Evolutionary conservation across 1,140 invertebrate genomes (phyloP), one percentile per base, ranked within the genome.

Genomic region (Asbolus verrucosus): DNA sequence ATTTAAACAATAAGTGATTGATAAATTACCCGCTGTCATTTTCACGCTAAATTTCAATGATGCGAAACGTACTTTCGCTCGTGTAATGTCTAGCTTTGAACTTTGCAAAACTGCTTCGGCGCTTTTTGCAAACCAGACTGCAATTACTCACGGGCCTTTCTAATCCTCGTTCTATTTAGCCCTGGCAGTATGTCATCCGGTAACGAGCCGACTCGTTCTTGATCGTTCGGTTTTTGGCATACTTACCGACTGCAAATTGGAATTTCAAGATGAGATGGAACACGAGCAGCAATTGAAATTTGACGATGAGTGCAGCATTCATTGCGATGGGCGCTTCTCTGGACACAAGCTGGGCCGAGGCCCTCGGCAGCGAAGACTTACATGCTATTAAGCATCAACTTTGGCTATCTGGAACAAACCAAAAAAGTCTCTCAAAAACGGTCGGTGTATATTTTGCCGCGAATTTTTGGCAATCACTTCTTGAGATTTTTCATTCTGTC

Each of bases 241-340:
- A 73, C 65, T 73, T 71, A 73, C 72, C 72, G 30, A 67, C 31
- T 14, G 69, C 59, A 19, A 59, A 69, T 59, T 73, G 65, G 36
- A 73, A 65, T 73, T 73, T 70, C 9, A 67, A 67, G 11, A 73
- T 60, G 11, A 73, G 69, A 24, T 73, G 72, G 65, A 73, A 39
- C 39, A 73, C 43, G 65, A 73, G 65, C 69, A 73, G 61, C 69
- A 73, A 71, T 67, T 65, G 69, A 71, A 73, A 54, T 71, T 70
- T 70, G 33, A 33, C 39, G 62, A 65, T 46, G 21, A 73, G 33
- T 41, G 65, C 65, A 73, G 69, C 65, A 66, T 71, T 71, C 69
- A 71, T 71, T 67, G 63, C 69, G 69, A 71, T 54, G 15, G 39
- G 39, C 27, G 24, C 71, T 41, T 41, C 54, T 63, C 38, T 27